These are phyloP conservation scores for Masnerella sp. DNA, from an alignment of 2,888 invertebrate genomes.

Conservation along the genomic window DNA sequence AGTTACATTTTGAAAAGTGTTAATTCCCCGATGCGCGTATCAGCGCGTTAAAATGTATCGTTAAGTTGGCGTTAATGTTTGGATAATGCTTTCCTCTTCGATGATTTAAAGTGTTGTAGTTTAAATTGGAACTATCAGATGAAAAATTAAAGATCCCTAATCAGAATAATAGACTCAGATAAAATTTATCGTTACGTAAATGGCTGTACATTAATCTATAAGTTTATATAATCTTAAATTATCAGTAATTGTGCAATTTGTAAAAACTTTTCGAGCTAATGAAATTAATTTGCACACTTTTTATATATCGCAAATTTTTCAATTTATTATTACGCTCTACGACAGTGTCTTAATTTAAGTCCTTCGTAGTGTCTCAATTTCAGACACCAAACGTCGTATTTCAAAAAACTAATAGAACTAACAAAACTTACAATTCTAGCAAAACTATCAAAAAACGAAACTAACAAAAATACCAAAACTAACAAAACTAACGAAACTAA, in stretches of 20 bases:
- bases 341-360: no score
- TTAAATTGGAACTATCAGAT: constrained; percentile 4
- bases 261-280: not conserved
- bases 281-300: not conserved
- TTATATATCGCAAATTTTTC: not conserved
- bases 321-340: no score
- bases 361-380: no score
- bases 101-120: not conserved
- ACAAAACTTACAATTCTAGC: no score
- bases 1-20: not conserved
- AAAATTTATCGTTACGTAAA: not conserved
- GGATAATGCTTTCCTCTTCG: not conserved
- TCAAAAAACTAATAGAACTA: no score
- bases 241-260: not conserved
- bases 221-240: not conserved
- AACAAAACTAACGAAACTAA: no score
- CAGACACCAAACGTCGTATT: no score
- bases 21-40: not conserved
- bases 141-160: constrained; percentile 2
- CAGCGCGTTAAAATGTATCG: constrained; percentile 15
- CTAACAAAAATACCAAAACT: no score
- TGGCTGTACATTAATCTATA: not conserved
- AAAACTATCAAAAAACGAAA: no score
- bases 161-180: not conserved
- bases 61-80: constrained; percentile 1